Evolutionary conservation across 2,797 vertebrate genomes (phyloP), one percentile per base, ranked within the genome.

Genomic region (Smutsia gigantea): DNA sequence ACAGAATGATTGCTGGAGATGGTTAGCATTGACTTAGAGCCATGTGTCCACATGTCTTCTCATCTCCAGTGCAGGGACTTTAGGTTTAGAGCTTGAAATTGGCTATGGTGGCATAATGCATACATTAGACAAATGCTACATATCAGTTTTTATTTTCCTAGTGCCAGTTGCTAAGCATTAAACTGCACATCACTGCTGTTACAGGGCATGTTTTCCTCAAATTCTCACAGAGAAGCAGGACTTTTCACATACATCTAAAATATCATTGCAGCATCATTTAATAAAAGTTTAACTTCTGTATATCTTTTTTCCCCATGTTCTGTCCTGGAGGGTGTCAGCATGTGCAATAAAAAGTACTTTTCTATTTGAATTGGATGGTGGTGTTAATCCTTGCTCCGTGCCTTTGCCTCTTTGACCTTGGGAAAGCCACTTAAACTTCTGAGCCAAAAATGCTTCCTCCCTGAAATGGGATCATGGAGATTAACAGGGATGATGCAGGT

Each of bases 211-310:
- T 46, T 72, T 61, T 78, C 39, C 63, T 64, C 42, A 61, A 72
- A 87, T 85, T 90, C 68, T 31, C 77, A 15, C 82, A 64, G 21
- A 61, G 5, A 64, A 94, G 15, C 64, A 94, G 86, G 29, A 55
- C 49, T 86, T 31, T 77, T 92, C 57, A n/a, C 4, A 23, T 84
- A 78, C 83, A 71, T 71, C 37, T 83, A 15, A 86, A 97, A 63
- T 68, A 89, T 92, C 27, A 77, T 31, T 66, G 7, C 39, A 77
- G 74, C 82, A 51, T 87, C 59, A 75, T 74, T 96, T 66, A 88
- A 37, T 94, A 88, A 92, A 95, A 39, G 29, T 87, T 86, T 96
- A 51, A 37, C 55, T 89, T 88, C 89, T 77, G 29, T 75, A 63
- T 53, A 84, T 17, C 53, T 88, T 94, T 68, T 71, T 94, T 84